Base-by-base conservation (phyloP, 2,113 vertebrate species). In the Nyctereutes procyonoides region DNA sequence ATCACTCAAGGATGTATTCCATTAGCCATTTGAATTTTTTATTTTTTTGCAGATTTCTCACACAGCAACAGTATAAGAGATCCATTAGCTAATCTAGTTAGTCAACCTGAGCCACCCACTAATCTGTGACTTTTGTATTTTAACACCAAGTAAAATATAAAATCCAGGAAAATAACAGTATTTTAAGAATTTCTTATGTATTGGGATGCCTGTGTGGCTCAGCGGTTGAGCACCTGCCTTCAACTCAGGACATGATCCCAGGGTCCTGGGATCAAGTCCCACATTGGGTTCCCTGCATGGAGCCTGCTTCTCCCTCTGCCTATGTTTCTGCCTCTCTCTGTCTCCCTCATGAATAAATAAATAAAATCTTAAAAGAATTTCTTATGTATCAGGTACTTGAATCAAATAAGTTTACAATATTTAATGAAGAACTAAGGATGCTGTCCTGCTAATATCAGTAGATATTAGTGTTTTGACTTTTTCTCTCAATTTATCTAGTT, bases 401-500 rank as follows among this genome's bases (percentile, higher is more conserved):
- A 81, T n/a, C 7, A 87, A 83, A 88, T 43, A 87, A 19, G 2
- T 76, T 94, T 69, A 56, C 0, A 88, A 3, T 79, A 71, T 74
- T 55, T 76, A 67, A 73, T 53, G 60, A 17, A 84, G 56, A 95
- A 85, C 51, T 53, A 67, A 20, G 20, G 5, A 76, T 77, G 2
- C 14, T 77, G 12, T n/a, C 24, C 91, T 96, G 38, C 10, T 93
- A 65, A 60, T 85, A 86, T 32, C 67, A 94, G 84, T 19, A 62
- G 3, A 67, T 95, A 95, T 65, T 17, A 26, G 9, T 11, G 15
- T 94, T 97, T 93, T 60, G 38, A 51, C 6, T 51, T 11, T 87
- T 93, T 86, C 32, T 71, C 16, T 82, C 84, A 51, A 94, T 87
- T 85, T 65, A 51, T 69, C 56, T 82, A 63, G 56, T 91, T 92